A percentile compares a stretch with the other conserved stretches of the same genome.
Conservation (phyloP, 2,888 invertebrate species). For the Aelia acuminata region DNA sequence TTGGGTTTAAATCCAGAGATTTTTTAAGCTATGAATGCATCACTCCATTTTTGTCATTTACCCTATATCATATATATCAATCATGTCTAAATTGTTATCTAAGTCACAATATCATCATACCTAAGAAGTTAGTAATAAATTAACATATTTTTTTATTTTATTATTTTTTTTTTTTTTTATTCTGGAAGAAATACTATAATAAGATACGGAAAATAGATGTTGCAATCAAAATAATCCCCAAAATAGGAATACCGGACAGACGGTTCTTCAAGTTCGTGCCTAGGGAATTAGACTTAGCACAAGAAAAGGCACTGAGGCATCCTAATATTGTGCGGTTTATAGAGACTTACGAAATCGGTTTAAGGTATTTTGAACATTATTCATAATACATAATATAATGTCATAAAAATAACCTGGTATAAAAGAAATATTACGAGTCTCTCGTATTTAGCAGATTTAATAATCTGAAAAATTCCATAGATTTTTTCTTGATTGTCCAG, state of each 20-base stretch:
- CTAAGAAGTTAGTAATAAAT: no score
- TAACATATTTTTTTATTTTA: background rate
- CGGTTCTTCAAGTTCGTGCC: constrained; percentile 6
- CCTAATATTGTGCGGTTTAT: background rate
- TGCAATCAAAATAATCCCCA: constrained; percentile 17
- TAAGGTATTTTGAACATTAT: background rate
- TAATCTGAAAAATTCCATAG: background rate
- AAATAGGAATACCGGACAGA: background rate
- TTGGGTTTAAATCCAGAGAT: no score
- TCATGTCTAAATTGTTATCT: no score
- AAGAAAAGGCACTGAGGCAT: background rate
- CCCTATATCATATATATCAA: no score
- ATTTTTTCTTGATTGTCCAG: background rate
- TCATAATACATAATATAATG: no score
- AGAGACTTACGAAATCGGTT: constrained; percentile 16
- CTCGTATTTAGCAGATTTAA: no score
- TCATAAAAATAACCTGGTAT: no score
- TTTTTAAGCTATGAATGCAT: no score
- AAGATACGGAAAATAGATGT: background rate
- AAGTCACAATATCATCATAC: no score
- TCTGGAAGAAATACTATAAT: background rate
- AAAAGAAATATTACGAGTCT: no score
- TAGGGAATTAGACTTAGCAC: background rate
- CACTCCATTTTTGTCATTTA: no score
- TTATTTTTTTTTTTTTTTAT: background rate